Evolutionary conservation across 2,797 vertebrate genomes (phyloP).

Genomic region (Geotrypetes seraphini): DNA sequence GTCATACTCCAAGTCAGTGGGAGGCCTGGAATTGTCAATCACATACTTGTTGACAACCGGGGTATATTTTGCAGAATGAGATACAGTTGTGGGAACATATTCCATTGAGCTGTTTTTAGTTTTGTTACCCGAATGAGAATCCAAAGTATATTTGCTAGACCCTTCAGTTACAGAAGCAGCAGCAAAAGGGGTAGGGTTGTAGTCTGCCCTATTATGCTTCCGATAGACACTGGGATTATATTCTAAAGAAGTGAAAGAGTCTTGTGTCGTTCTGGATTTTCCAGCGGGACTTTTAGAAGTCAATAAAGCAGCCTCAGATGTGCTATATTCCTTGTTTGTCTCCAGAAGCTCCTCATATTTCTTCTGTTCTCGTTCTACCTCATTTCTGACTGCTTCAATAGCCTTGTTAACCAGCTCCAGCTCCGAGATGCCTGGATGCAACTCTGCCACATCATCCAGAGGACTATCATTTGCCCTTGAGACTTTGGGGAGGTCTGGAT

Average conservation of each 20-base stretch:
- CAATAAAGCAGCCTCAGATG: slow-evolving; percentile 14
- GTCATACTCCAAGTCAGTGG: slow-evolving; percentile 91
- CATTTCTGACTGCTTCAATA: slow-evolving; percentile 79
- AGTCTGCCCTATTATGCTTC: slow-evolving; percentile 52
- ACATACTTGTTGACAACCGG: slow-evolving; percentile 69
- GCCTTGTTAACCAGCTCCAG: slow-evolving; percentile 84
- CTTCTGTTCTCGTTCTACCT: slow-evolving; percentile 84
- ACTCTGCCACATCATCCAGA: slow-evolving; percentile 27
- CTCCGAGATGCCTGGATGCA: slow-evolving; percentile 67
- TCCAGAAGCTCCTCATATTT: slow-evolving; percentile 73
- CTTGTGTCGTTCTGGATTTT: slow-evolving; percentile 2
- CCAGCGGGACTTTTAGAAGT: not conserved
- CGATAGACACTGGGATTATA: slow-evolving; percentile 71
- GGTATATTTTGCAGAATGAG: slow-evolving; percentile 52
- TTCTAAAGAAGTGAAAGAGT: slow-evolving; percentile 43
- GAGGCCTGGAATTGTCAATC: slow-evolving; percentile 77
- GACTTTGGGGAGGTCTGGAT: slow-evolving; percentile 71
- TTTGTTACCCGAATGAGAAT: slow-evolving; percentile 38
- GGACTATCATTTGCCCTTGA: slow-evolving; percentile 47
- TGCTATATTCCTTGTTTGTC: slow-evolving; percentile 46
- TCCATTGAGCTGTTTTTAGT: slow-evolving; percentile 64
- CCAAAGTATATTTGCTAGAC: slow-evolving; percentile 81
- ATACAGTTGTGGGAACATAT: slow-evolving; percentile 75
- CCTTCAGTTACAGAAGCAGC: slow-evolving; percentile 3
- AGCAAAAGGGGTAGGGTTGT: slow-evolving; percentile 73